These are phyloP conservation scores for Gila orcuttii DNA, from an alignment of 2,113 vertebrate species.

Conservation along the genomic window DNA sequence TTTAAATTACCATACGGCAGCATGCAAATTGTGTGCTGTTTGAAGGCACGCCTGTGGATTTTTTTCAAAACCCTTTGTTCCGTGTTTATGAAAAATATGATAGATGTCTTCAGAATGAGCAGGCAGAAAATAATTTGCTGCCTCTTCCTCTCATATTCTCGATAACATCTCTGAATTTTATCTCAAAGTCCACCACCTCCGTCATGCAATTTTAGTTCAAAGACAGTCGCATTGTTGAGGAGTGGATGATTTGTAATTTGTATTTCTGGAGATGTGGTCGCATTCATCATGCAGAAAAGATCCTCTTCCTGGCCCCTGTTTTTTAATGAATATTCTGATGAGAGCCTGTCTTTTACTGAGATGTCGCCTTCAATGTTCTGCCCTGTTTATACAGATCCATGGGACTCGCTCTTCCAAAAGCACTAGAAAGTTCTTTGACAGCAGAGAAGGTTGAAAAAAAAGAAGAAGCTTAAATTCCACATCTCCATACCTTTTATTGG, in stretches of 20 bases:
- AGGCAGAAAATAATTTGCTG: constrained; percentile 35
- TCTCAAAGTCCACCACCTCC: constrained; percentile 33
- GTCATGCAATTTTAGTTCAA: constrained; percentile 53
- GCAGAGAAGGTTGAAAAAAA: neutral
- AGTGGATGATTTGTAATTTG: constrained; percentile 63
- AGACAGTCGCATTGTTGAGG: constrained; percentile 53
- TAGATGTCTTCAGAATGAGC: constrained; percentile 33
- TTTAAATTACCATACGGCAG: neutral
- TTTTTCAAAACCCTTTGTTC: neutral
- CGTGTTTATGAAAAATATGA: constrained; percentile 38
- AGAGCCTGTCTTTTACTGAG: constrained; percentile 43
- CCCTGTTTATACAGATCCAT: constrained; percentile 50
- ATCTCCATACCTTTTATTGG: neutral
- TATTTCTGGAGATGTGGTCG: constrained; percentile 50
- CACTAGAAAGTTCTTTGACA: constrained; percentile 7
- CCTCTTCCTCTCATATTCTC: constrained; percentile 20
- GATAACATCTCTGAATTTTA: constrained; percentile 34
- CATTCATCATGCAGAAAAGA: constrained; percentile 63
- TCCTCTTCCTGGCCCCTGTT: constrained; percentile 33
- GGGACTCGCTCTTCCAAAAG: constrained; percentile 16
- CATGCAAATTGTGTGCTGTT: constrained; percentile 11
- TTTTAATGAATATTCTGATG: constrained; percentile 62
- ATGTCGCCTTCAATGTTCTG: constrained; percentile 53
- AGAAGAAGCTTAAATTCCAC: neutral
- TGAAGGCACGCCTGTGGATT: constrained; percentile 19